Conservation (phyloP, 2,113 vertebrate species). For the Leucoraja erinaceus region DNA sequence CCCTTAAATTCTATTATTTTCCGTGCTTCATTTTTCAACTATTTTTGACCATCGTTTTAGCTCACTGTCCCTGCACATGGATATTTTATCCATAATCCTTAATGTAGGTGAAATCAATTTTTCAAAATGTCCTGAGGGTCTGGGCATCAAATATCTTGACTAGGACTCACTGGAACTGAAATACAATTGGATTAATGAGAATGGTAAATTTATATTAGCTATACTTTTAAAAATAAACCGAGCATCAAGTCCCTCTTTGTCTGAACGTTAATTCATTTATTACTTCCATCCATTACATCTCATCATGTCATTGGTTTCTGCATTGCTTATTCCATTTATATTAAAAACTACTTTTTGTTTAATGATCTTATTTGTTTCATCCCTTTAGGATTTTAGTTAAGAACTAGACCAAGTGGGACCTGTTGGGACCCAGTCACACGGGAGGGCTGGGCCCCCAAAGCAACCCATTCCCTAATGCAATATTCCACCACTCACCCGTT, state of each 20-base stretch:
- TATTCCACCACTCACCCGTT: too few relatives aligned
- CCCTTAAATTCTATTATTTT: not conserved
- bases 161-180: not conserved
- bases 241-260: not conserved
- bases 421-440: too few relatives aligned
- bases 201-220: not conserved
- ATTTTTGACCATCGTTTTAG: not conserved
- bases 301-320: not conserved
- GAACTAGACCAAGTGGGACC: too few relatives aligned
- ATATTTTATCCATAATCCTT: not conserved
- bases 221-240: not conserved
- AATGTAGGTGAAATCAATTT: not conserved
- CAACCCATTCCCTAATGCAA: too few relatives aligned
- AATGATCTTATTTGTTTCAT: not conserved
- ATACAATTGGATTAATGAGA: not conserved
- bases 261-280: not conserved
- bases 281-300: not conserved
- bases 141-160: not conserved
- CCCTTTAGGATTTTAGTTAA: not conserved
- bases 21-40: not conserved
- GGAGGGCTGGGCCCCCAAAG: too few relatives aligned
- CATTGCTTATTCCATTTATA: not conserved
- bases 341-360: not conserved
- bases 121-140: not conserved
- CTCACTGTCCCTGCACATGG: too few relatives aligned